Evolutionary conservation across 2,888 invertebrate genomes (phyloP).

Genomic region (Drosophila meridionalis): DNA sequence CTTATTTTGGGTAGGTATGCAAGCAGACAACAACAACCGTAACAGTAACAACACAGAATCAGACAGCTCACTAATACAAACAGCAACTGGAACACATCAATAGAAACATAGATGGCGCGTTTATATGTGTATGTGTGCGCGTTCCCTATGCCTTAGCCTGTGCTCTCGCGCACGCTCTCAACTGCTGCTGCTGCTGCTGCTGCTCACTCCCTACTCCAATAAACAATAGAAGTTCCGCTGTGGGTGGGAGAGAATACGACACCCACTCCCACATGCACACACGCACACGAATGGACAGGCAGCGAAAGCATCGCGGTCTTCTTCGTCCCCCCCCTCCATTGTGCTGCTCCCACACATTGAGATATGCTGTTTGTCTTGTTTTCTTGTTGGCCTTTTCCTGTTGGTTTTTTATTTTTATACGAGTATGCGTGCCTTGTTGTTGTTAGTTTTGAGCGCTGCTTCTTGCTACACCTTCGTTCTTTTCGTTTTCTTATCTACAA

Average conservation of each 20-base stretch:
- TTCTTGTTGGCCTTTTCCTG: slow-evolving; percentile 63
- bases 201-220: slow-evolving; percentile 55
- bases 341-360: slow-evolving; percentile 47
- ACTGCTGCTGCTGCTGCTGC: slow-evolving; percentile 36
- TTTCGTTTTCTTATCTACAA: slow-evolving; percentile 48
- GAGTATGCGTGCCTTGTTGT: slow-evolving; percentile 39
- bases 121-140: slow-evolving; percentile 34
- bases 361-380: slow-evolving; percentile 65
- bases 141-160: slow-evolving; percentile 56
- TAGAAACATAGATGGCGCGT: slow-evolving; percentile 25
- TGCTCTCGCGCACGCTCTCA: slow-evolving; percentile 65
- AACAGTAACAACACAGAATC: slow-evolving; percentile 40
- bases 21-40: slow-evolving; percentile 30
- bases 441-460: slow-evolving; percentile 50
- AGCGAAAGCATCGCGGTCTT: slow-evolving; percentile 50
- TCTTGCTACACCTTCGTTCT: slow-evolving; percentile 37
- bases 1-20: slow-evolving; percentile 84
- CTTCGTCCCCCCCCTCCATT: slow-evolving; percentile 13
- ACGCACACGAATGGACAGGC: slow-evolving; percentile 13
- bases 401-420: slow-evolving; percentile 51
- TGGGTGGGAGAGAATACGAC: slow-evolving; percentile 46
- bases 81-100: slow-evolving; percentile 62
- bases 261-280: slow-evolving; percentile 34
- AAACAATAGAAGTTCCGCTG: slow-evolving; percentile 69
- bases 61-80: slow-evolving; percentile 40